Conservation (phyloP, 2,888 invertebrate genomes). For the Epicampocera succincta region DNA sequence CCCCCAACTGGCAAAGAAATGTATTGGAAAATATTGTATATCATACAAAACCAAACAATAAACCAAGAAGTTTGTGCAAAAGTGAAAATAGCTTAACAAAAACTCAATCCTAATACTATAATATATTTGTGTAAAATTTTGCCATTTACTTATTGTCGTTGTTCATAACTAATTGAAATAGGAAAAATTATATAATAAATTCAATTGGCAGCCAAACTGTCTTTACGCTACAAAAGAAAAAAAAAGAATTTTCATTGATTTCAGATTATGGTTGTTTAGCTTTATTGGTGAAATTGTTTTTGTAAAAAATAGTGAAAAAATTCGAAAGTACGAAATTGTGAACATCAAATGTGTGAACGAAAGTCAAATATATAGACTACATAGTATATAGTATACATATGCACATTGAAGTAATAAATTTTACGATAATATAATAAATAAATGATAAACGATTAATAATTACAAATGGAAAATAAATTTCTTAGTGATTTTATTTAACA, state of each 20-base stretch:
- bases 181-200: constrained; percentile 65
- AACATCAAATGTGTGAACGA: too few relatives aligned
- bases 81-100: background rate
- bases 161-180: constrained; percentile 11
- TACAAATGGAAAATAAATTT: too few relatives aligned
- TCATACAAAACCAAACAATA: too few relatives aligned
- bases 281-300: constrained; percentile 58
- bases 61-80: too few relatives aligned
- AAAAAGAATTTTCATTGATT: constrained; percentile 32
- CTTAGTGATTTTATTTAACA: too few relatives aligned
- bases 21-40: too few relatives aligned
- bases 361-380: too few relatives aligned
- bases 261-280: constrained; percentile 45
- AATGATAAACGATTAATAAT: too few relatives aligned
- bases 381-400: too few relatives aligned
- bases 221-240: constrained; percentile 25
- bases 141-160: constrained; percentile 22
- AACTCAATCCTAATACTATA: constrained; percentile 6
- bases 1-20: too few relatives aligned
- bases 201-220: constrained; percentile 62
- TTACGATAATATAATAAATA: constrained; percentile 61
- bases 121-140: constrained; percentile 12
- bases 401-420: constrained; percentile 21
- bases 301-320: constrained; percentile 32
- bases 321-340: constrained; percentile 51